Percentiles rank a stretch among this genome's conserved stretches.
phyloP scores from a whole-genome alignment of 2,113 vertebrate genomes.

The Pygoscelis antarcticus region DNA sequence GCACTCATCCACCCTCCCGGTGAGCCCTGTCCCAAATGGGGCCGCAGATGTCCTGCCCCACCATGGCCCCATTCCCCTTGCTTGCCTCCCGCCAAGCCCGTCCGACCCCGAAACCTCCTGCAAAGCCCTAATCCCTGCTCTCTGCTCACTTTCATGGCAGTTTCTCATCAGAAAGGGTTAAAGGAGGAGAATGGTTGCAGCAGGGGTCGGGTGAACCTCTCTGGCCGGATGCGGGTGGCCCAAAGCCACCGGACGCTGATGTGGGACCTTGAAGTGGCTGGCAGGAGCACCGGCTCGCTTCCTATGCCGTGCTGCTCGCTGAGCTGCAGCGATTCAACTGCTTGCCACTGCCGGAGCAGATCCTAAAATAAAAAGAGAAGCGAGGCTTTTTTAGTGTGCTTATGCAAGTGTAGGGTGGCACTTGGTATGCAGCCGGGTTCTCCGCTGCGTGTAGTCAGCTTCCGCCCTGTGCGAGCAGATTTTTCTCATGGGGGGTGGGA shows the following conservation, averaged over 20 bases:
- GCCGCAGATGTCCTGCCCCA: background rate
- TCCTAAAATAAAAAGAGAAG: slow-evolving; percentile 7
- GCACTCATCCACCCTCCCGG: background rate
- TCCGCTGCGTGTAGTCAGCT: background rate
- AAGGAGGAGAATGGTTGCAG: background rate
- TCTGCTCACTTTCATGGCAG: background rate
- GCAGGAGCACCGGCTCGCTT: background rate
- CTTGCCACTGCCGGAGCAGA: background rate
- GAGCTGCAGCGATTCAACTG: background rate
- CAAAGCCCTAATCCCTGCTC: background rate
- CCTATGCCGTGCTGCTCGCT: fast-evolving
- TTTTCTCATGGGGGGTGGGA: background rate
- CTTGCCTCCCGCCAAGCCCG: fast-evolving
- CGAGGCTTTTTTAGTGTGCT: background rate
- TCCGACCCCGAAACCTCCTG: fast-evolving
- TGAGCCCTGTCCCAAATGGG: background rate
- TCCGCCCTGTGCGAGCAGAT: background rate
- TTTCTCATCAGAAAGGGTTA: background rate
- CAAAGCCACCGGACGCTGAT: background rate
- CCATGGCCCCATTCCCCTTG: fast-evolving
- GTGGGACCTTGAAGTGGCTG: background rate
- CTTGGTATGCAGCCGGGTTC: background rate
- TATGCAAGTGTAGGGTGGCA: background rate
- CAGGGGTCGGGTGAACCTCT: background rate
- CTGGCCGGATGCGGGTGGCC: background rate